Evolutionary conservation across 53 echinoderm and acorn worm species (phyloP).

Genomic region (Mesocentrotus franciscanus): DNA sequence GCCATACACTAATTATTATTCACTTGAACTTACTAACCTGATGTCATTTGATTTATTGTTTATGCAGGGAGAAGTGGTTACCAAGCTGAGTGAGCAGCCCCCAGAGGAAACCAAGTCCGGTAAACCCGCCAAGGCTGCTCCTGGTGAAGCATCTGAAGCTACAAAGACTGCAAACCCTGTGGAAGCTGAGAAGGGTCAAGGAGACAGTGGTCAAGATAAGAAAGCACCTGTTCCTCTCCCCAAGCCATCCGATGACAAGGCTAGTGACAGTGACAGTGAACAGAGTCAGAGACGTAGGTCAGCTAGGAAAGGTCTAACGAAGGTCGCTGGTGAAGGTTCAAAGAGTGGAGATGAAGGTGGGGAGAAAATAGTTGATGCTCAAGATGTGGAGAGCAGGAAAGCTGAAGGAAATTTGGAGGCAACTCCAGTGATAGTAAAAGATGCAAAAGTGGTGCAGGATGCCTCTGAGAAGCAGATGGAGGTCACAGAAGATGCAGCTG

Average conservation of each 20-base stretch:
- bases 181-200: slow-evolving; percentile 19
- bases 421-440: neutral
- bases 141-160: neutral
- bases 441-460: neutral
- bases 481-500: neutral
- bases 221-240: neutral
- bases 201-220: neutral
- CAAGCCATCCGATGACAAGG: slow-evolving; percentile 45
- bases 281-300: slow-evolving; percentile 37
- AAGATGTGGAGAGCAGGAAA: neutral
- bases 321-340: neutral
- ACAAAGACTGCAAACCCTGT: neutral
- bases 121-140: slow-evolving; percentile 9
- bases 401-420: neutral
- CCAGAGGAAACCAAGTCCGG: neutral
- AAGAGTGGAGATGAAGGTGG: slow-evolving; percentile 43
- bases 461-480: neutral
- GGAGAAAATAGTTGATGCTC: neutral
- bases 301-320: neutral
- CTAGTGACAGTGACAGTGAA: slow-evolving; percentile 56
- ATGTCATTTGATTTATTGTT: slow-evolving; percentile 6
- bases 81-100: slow-evolving; percentile 15
- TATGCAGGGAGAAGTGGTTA: slow-evolving; percentile 59
- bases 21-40: neutral
- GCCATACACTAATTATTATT: neutral